phyloP scores from a whole-genome alignment of 1,140 invertebrate species.

The Caenorhabditis inopinata region DNA sequence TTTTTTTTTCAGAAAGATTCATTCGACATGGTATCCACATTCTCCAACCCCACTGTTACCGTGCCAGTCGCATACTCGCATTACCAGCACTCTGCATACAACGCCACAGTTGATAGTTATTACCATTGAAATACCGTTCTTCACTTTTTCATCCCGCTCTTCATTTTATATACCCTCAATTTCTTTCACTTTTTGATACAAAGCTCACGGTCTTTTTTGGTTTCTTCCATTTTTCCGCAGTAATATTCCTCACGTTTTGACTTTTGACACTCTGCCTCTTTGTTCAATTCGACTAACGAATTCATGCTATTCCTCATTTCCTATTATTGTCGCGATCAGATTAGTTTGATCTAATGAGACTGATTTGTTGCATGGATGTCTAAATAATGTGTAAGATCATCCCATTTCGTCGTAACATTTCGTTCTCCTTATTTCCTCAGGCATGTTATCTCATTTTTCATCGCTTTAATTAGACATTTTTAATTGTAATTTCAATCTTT shows the following conservation, averaged over 20 bases:
- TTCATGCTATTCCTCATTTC: background rate
- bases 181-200: constrained; percentile 13
- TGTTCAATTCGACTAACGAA: too few relatives aligned
- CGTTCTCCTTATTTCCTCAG: constrained; percentile 25
- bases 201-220: constrained; percentile 16
- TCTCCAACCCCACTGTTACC: constrained; percentile 2
- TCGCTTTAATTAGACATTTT: background rate
- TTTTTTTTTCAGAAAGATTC: background rate
- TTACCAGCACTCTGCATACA: background rate
- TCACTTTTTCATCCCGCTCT: background rate
- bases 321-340: background rate
- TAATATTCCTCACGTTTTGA: background rate
- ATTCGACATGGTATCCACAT: background rate
- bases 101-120: background rate
- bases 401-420: background rate
- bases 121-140: constrained; percentile 17
- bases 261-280: background rate
- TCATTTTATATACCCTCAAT: background rate
- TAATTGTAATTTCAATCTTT: background rate
- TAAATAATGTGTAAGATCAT: background rate
- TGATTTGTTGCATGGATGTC: constrained; percentile 18
- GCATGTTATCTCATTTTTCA: constrained; percentile 24
- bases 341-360: constrained; percentile 10
- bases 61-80: constrained; percentile 6
- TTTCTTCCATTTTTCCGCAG: background rate